Base-by-base conservation (phyloP, 2,888 invertebrate genomes). In the Dorcus hopei region DNA sequence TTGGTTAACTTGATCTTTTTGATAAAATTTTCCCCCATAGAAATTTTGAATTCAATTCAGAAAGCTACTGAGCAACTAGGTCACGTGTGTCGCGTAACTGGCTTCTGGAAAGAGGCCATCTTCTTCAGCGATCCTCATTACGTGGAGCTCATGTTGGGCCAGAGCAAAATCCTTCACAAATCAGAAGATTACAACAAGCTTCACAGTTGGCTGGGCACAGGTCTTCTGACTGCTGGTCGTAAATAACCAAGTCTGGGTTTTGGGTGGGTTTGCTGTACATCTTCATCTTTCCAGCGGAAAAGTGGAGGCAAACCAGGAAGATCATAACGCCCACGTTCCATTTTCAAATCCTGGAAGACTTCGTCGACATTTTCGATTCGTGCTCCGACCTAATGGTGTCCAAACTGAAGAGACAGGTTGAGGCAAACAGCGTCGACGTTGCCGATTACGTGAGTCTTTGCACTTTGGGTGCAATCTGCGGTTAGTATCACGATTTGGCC, bases 251-350 rank as follows among this genome's bases (percentile, higher is more conserved):
- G 5, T 33, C 26, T n/a, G 3, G 26, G 23, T 78, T 78, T 65
- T 14, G 1, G 14, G 14, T 14, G 14, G 52, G 49, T 58, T 23
- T 9, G 38, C 42, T 23, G 3, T 39, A 26, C 7, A 33, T 7
- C 26, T 33, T 33, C 26, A 33, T 4, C 3, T 14, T 40, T 38
- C 9, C 16, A 54, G 53, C 50, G 6, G 51, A 54, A n/a, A 58
- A 54, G 38, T 80, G 80, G 79, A 67, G 72, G 14, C 70, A 73
- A 2, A 74, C 76, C 48, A 70, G 80, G 50, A 79, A 77, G 68
- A 66, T 79, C 52, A 76, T 80, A 11, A 79, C 76, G 0, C 78
- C 79, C 5, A 74, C 78, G 3, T 80, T 80, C 65, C 79, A 79
- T 62, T 72, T 76, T 61, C 73, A 74, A 54, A 72, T 78, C 14